A percentile compares a stretch with the other conserved stretches of the same genome.
Conservation (phyloP, 2,797 vertebrate species). For the Sorex maritimensis region DNA sequence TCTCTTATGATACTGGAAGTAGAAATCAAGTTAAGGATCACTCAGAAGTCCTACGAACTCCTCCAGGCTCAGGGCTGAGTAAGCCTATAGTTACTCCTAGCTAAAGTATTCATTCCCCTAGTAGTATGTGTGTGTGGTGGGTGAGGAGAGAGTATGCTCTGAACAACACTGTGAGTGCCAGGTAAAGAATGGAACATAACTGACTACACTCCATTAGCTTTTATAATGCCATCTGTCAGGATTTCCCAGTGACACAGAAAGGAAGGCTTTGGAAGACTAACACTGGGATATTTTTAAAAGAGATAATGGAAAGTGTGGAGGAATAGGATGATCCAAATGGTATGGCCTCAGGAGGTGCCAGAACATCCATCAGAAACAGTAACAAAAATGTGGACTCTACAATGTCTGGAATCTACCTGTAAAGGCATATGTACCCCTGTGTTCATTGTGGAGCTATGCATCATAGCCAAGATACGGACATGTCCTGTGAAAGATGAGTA, state of each 20-base stretch:
- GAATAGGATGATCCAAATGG: background rate
- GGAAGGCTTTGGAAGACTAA: background rate
- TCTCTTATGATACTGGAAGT: background rate
- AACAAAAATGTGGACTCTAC: background rate
- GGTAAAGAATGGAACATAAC: slow-evolving; percentile 20
- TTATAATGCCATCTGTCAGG: slow-evolving; percentile 32
- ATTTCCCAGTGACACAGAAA: slow-evolving; percentile 48
- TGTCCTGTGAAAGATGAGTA: too few relatives aligned
- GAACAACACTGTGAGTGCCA: slow-evolving; percentile 4
- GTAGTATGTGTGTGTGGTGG: background rate
- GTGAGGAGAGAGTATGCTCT: background rate
- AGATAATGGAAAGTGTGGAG: background rate
- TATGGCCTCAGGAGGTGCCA: background rate
- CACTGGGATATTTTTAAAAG: background rate
- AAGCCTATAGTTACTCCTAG: background rate
- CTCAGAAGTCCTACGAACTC: background rate
- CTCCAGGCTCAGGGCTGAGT: slow-evolving; percentile 16
- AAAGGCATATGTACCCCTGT: too few relatives aligned
- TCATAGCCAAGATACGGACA: too few relatives aligned
- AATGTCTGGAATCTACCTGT: too few relatives aligned
- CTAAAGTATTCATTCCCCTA: background rate
- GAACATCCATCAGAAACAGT: background rate
- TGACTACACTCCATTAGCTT: background rate
- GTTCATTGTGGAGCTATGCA: too few relatives aligned
- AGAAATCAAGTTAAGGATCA: background rate